Conservation (phyloP, 2,113 vertebrate genomes). For the Macrotis lagotis region DNA sequence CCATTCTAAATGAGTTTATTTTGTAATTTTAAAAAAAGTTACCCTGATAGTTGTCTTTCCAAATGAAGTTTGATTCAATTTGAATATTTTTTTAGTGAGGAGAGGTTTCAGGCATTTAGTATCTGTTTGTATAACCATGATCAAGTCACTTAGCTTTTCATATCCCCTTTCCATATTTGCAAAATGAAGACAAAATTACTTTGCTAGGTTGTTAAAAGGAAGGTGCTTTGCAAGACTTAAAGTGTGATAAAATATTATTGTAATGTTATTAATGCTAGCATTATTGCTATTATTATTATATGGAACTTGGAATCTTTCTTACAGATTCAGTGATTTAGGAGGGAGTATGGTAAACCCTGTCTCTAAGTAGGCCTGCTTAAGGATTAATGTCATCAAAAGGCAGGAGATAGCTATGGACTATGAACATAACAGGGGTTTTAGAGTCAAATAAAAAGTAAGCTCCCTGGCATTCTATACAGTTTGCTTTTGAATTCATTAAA, state of each 20-base stretch:
- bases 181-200: neutral
- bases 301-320: neutral
- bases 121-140: neutral
- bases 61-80: neutral
- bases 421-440: neutral
- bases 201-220: neutral
- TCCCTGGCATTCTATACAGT: neutral
- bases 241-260: neutral
- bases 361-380: neutral
- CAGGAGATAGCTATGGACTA: neutral
- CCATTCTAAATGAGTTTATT: neutral
- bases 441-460: neutral
- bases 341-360: neutral
- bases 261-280: neutral
- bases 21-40: neutral
- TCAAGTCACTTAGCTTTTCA: neutral
- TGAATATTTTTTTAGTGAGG: neutral
- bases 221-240: neutral
- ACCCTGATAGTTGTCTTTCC: neutral
- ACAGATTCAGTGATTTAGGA: neutral
- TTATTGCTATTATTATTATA: neutral
- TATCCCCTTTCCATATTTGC: neutral
- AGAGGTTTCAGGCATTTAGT: neutral
- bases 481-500: neutral
- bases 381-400: neutral